Percentiles rank a stretch among this genome's conserved stretches.
phyloP scores from a whole-genome alignment of 2,888 invertebrate genomes.

The Sicus ferrugineus region DNA sequence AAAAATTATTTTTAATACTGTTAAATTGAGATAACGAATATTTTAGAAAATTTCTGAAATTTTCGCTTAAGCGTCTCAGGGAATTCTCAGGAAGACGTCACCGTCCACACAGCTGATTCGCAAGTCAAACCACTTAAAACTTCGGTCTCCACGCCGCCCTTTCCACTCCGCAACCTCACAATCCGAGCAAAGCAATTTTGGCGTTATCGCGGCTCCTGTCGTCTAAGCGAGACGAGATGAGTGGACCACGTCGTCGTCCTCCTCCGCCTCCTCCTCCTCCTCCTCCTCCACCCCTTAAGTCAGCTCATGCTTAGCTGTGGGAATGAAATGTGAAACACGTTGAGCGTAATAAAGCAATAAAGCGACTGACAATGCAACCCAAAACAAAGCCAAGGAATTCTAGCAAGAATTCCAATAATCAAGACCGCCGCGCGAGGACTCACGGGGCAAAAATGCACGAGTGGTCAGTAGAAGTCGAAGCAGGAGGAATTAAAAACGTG shows the following conservation, averaged over 20 bases:
- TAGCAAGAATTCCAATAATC: conserved; percentile 29
- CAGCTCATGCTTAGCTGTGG: neutral
- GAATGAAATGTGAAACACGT: conserved; percentile 24
- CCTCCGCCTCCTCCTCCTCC: neutral
- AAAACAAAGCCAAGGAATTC: neutral
- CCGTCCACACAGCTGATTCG: no score
- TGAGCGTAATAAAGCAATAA: conserved; percentile 17
- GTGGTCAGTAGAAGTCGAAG: conserved; percentile 13
- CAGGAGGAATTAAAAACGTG: neutral
- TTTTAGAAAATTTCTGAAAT: no score
- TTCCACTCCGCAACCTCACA: neutral
- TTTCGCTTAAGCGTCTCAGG: no score
- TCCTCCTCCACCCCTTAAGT: neutral
- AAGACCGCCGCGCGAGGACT: neutral
- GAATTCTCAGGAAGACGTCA: no score
- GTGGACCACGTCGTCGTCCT: neutral
- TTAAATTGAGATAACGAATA: no score
- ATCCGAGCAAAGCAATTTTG: neutral
- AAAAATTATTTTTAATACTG: neutral
- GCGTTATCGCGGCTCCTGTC: neutral
- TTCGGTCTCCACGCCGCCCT: no score
- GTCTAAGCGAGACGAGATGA: neutral
- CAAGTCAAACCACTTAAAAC: no score
- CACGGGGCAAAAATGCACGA: neutral
- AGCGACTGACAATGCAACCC: conserved; percentile 9